These are phyloP conservation scores for Stramonita haemastoma DNA, from an alignment of 2,888 invertebrate species.

Conservation along the genomic window DNA sequence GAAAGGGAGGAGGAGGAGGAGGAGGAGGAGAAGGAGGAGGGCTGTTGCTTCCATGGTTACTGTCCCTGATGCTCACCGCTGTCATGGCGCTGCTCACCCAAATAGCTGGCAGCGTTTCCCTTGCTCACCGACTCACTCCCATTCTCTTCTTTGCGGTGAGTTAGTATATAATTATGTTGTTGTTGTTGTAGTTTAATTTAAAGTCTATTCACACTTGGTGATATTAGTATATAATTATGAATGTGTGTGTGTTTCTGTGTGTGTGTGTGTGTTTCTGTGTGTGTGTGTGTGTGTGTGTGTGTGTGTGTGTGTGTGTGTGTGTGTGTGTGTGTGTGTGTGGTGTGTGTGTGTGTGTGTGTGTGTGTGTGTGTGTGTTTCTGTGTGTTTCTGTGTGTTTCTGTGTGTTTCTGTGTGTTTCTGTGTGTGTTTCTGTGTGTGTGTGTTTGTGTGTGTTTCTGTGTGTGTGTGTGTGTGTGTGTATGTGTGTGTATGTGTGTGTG, in stretches of 20 bases:
- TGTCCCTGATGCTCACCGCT: neutral
- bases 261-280: no score
- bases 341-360: neutral
- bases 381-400: neutral
- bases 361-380: neutral
- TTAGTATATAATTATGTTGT: no score
- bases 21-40: no score
- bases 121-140: neutral
- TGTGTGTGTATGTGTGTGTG: slow-evolving; percentile 11
- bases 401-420: neutral
- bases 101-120: neutral
- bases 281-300: no score
- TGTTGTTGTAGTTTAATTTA: no score
- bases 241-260: no score
- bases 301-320: no score
- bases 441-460: neutral
- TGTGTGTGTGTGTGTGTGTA: neutral
- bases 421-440: neutral
- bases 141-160: neutral
- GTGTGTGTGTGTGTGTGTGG: no score
- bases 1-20: no score
- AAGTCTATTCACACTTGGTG: no score
- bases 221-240: no score
- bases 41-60: neutral
- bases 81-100: neutral